These are phyloP conservation scores for Xanthorhoe spadicearia DNA, from an alignment of 2,888 invertebrate genomes.

Conservation along the genomic window DNA sequence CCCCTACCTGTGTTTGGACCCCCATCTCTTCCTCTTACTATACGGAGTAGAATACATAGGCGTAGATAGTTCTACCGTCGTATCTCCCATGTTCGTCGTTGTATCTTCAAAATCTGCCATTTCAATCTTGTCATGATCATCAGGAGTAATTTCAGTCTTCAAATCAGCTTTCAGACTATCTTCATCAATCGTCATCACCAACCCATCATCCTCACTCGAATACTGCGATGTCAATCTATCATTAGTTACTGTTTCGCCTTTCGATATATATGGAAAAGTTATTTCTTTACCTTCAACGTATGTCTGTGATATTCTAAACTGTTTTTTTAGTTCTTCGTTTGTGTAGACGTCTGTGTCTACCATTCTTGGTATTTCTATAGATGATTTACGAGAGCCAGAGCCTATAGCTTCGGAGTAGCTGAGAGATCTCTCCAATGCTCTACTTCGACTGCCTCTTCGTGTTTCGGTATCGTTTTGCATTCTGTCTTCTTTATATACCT, in stretches of 20 bases:
- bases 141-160: constrained; percentile 64
- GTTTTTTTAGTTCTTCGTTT: constrained; percentile 76
- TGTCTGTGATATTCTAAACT: constrained; percentile 75
- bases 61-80: constrained; percentile 52
- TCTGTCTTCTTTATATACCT: constrained; percentile 16
- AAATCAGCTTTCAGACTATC: constrained; percentile 60
- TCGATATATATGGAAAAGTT: constrained; percentile 58
- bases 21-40: constrained; percentile 64
- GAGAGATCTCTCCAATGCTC: constrained; percentile 71
- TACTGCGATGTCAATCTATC: constrained; percentile 59
- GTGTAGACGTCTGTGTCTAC: constrained; percentile 72
- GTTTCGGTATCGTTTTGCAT: constrained; percentile 56
- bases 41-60: constrained; percentile 67
- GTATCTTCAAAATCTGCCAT: constrained; percentile 58
- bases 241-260: constrained; percentile 48
- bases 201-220: constrained; percentile 73
- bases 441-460: constrained; percentile 63
- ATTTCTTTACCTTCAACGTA: constrained; percentile 80
- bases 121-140: constrained; percentile 72
- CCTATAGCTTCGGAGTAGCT: constrained; percentile 80
- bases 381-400: constrained; percentile 65
- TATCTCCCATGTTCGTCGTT: constrained; percentile 36
- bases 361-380: constrained; percentile 75
- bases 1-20: constrained; percentile 58
- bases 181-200: constrained; percentile 75